Percentiles rank a stretch among this genome's conserved stretches.
Evolutionary conservation across 2,113 vertebrate species (phyloP).

Genomic region (Tichodroma muraria): DNA sequence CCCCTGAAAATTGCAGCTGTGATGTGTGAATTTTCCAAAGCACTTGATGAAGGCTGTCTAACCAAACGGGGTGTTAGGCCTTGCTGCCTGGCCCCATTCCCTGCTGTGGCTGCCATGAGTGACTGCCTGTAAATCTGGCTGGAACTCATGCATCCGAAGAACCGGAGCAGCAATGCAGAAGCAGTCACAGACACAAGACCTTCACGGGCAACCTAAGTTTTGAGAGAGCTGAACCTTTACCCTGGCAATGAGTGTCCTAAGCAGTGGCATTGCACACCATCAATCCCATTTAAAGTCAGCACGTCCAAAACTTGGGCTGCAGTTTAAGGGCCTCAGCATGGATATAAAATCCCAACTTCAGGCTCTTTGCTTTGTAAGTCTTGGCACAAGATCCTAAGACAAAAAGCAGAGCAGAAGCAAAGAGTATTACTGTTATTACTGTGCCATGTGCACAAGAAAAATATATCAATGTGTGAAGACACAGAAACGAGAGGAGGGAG

Average conservation of each 20-base stretch:
- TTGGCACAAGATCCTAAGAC: neutral
- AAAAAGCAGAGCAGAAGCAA: constrained; percentile 41
- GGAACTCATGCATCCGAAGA: neutral
- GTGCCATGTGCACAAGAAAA: constrained; percentile 35
- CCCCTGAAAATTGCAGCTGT: neutral
- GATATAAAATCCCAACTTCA: neutral
- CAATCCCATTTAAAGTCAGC: neutral
- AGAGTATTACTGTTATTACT: neutral
- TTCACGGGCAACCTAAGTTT: accelerated
- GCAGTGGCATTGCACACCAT: neutral
- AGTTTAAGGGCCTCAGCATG: neutral
- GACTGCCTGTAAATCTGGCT: accelerated
- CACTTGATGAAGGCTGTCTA: accelerated
- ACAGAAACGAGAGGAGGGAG: constrained; percentile 17
- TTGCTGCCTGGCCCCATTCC: neutral
- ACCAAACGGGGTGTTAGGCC: neutral
- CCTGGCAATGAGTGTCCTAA: neutral
- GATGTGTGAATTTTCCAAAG: neutral
- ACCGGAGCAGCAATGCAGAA: neutral
- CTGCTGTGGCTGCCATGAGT: accelerated
- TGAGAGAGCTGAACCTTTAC: neutral
- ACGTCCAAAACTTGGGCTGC: neutral
- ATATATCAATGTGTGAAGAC: constrained; percentile 41
- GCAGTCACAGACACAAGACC: neutral
- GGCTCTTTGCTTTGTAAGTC: neutral